phyloP scores from a whole-genome alignment of 1,140 invertebrate genomes.

The Arion vulgaris region DNA sequence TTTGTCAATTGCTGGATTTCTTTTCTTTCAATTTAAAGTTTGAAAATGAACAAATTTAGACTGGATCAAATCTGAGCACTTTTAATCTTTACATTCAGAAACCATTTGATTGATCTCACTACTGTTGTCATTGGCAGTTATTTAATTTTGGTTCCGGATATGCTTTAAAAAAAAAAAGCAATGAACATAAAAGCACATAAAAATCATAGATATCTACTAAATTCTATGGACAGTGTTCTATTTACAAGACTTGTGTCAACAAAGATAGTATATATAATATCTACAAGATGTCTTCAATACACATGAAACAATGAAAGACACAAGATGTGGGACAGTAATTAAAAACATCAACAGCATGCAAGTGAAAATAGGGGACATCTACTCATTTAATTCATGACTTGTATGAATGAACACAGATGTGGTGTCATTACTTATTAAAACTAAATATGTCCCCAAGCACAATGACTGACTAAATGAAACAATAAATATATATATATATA shows the following conservation, averaged over 20 bases:
- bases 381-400: not conserved
- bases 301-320: not conserved
- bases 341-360: not conserved
- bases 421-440: not conserved
- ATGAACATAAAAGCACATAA: too few species aligned
- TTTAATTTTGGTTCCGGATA: too few species aligned
- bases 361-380: not conserved
- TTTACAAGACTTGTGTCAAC: not conserved
- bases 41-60: too few species aligned
- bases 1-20: too few species aligned
- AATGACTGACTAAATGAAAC: not conserved
- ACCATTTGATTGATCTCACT: too few species aligned
- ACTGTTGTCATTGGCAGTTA: too few species aligned
- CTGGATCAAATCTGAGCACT: too few species aligned
- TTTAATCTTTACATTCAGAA: too few species aligned
- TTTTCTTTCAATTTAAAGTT: too few species aligned
- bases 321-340: not conserved
- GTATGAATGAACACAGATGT: constrained; percentile 1
- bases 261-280: not conserved
- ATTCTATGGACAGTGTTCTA: not conserved
- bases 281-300: constrained; percentile 1
- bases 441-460: not conserved
- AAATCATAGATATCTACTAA: too few species aligned
- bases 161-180: too few species aligned
- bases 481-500: not conserved